Evolutionary conservation across 1,140 invertebrate species (phyloP), one percentile per base, ranked within the genome.

Genomic region (Gonioctena quinquepunctata): DNA sequence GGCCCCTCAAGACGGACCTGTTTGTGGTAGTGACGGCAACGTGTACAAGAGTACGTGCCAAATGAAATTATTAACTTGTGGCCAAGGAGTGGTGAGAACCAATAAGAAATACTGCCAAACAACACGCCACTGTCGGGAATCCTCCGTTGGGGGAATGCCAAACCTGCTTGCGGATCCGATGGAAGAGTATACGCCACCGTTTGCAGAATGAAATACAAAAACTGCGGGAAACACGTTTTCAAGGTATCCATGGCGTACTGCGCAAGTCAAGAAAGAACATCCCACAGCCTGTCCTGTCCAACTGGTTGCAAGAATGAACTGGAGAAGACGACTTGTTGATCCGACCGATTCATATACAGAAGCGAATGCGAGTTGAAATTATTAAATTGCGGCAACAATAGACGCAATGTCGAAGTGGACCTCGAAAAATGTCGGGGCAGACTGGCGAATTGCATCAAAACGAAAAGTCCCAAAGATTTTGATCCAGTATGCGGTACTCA

Each of bases 21-120:
- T 97, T 72, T 98, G 96, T 80, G 96, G 93, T 7, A 94, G 91
- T 63, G 93, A 98, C 81, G 94, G 95, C 25, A 95, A 95, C 77
- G 95, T 96, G 0, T 98, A 98, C 86, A 93, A 92, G 77, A 97
- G 92, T 67, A 95, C 94, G 4, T 98, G 96, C 81, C 92, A 96
- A 75, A 95, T 98, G 93, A 95, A 94, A 79, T 86, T 93, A 59
- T 85, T 93, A 3, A 96, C 94, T 50, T 96, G 95, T 83, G 93
- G 94, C n/a, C 91, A 93, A 86, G 91, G 92, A 25, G 91, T 93
- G 11, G 89, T 96, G 21, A 88, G 91, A 73, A 94, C 93, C 11
- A 92, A 91, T 76, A 92, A 94, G 81, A 94, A 95, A 83, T 92
- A 95, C 78, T 96, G 94, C 80, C 93, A 95, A 79, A 95, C 93